phyloP scores from a whole-genome alignment of 2,888 invertebrate species.

The Esperia sulphurella region DNA sequence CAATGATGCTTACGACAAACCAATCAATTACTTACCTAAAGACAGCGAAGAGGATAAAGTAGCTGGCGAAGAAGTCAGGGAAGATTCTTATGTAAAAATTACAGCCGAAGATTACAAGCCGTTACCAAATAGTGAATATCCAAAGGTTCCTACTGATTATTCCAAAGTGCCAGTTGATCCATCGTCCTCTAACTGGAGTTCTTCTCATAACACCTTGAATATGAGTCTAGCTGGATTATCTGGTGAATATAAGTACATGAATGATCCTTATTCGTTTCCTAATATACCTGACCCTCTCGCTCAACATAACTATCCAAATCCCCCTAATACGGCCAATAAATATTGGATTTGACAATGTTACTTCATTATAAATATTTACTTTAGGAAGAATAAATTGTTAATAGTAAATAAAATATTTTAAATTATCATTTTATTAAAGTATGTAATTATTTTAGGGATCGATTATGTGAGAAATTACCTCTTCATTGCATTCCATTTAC shows the following conservation, averaged over 20 bases:
- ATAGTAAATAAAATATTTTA: constrained; percentile 13
- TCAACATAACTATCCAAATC: constrained; percentile 69
- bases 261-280: constrained; percentile 71
- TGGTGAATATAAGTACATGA: constrained; percentile 73
- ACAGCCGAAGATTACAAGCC: constrained; percentile 62
- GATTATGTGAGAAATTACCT: constrained; percentile 60
- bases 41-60: constrained; percentile 64
- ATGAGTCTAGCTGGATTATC: constrained; percentile 70
- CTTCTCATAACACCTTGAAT: constrained; percentile 68
- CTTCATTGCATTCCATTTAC: constrained; percentile 65
- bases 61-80: constrained; percentile 57
- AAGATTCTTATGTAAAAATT: constrained; percentile 60
- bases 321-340: constrained; percentile 63
- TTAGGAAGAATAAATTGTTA: constrained; percentile 4
- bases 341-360: constrained; percentile 69
- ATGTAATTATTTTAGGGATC: constrained; percentile 28
- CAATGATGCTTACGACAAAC: constrained; percentile 64
- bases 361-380: neutral
- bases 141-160: constrained; percentile 76
- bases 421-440: constrained; percentile 21
- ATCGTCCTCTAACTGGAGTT: constrained; percentile 75
- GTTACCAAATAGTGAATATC: constrained; percentile 74
- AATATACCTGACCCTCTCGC: constrained; percentile 65
- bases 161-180: constrained; percentile 72
- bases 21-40: constrained; percentile 68